Conservation (phyloP, 1,140 invertebrate species). For the Amphibalanus amphitrite region DNA sequence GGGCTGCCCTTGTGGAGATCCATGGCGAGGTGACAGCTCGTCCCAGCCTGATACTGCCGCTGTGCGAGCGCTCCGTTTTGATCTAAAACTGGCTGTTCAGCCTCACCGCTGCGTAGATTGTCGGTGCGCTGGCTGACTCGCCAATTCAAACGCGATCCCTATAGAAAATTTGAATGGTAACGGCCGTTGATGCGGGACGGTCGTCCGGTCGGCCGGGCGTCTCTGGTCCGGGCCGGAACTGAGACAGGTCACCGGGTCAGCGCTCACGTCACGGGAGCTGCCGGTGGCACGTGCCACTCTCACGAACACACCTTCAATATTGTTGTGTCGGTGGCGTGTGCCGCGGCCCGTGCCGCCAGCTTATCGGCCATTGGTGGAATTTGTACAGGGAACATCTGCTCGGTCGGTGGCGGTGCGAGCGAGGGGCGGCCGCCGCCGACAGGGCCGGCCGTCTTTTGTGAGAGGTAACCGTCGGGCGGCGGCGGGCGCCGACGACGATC, state of each 20-base stretch:
- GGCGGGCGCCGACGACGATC: too few relatives aligned
- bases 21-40: neutral
- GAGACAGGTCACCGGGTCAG: neutral
- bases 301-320: neutral
- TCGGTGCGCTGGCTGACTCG: neutral
- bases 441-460: too few relatives aligned
- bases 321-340: neutral
- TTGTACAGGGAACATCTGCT: neutral
- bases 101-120: neutral
- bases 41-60: neutral
- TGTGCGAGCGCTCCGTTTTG: neutral
- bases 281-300: neutral
- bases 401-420: too few relatives aligned
- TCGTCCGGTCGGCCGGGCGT: too few relatives aligned
- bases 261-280: neutral
- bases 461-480: too few relatives aligned
- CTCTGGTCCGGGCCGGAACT: neutral
- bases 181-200: too few relatives aligned
- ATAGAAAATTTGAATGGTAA: too few relatives aligned
- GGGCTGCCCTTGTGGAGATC: conserved; percentile 24
- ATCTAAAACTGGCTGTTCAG: neutral
- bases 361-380: neutral
- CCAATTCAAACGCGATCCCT: too few relatives aligned
- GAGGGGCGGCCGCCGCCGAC: too few relatives aligned
- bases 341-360: neutral